Evolutionary conservation across 2,888 invertebrate species (phyloP), one percentile per base, ranked within the genome.

Genomic region (Rhamnusium bicolor): DNA sequence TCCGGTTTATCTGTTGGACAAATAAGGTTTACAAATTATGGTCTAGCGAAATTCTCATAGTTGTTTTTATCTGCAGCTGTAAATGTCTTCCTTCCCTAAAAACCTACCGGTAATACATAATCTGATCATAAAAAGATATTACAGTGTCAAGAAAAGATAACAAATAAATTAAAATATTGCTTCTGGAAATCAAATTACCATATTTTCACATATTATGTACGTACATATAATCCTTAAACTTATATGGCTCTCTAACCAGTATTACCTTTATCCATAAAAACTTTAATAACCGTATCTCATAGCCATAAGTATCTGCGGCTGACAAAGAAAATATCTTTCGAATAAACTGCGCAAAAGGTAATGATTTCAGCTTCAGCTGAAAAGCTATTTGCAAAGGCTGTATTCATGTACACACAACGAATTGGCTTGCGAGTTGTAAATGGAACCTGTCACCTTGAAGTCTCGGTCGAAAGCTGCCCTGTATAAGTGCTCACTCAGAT

Each of bases 361-460:
- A 40, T 61, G 19, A 61, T 61, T 61, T 61, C 60, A 61, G 60
- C 40, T 16, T 46, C 46, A 40, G 32, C 58, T 58, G 16, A 27
- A 32, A 32, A 61, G 60, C 60, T 61, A 61, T 61, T 61, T 61
- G 32, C 32, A 40, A 61, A 61, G 60, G 19, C 46, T 46, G 18
- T 61, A 40, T 61, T 40, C 40, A 32, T 61, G 60, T 61, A 61
- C 60, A 61, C 40, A 40, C 32, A 32, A 32, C 60, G 60, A 61
- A 61, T 61, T 61, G 40, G 60, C 60, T 61, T 32, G 60, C 40
- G 32, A 61, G 60, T 61, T 61, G 60, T 61, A 61, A 61, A 61
- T 61, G 29, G 60, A 61, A 61, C 40, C 40, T 40, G 60, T 61
- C 60, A 61, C 60, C 60, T 61, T 46, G 60, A 61, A 61, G 32